A percentile compares a stretch with the other conserved stretches of the same genome.
Conservation (phyloP, 2,797 vertebrate genomes). For the Anguilla obscura region DNA sequence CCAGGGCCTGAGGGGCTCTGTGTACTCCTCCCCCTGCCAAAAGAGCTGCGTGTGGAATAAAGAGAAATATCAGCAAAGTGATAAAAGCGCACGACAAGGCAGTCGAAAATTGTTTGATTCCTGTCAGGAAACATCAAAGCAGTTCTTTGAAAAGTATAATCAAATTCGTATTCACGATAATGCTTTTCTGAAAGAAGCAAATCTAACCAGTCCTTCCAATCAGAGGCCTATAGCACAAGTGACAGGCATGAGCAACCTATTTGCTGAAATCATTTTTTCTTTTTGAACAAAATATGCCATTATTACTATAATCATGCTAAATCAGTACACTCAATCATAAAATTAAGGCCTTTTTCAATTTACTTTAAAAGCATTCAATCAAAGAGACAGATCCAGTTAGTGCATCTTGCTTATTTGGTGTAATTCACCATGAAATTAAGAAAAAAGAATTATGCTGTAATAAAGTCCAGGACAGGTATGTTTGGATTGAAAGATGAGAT, state of each 20-base stretch:
- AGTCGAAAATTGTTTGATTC: neutral
- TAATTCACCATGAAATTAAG: neutral
- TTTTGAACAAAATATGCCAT: neutral
- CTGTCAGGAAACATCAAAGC: neutral
- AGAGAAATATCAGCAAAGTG: neutral
- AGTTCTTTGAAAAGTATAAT: neutral
- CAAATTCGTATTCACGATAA: neutral
- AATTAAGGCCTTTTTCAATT: neutral
- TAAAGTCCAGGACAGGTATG: neutral
- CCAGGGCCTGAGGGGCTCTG: neutral
- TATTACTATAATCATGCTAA: neutral
- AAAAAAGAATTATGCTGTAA: neutral
- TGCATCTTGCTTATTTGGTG: neutral
- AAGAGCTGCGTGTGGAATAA: neutral
- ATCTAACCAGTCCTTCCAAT: neutral
- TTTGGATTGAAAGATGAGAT: neutral
- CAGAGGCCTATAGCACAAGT: neutral
- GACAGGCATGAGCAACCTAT: neutral
- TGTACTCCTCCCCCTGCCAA: neutral
- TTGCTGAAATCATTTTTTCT: neutral
- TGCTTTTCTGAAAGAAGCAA: neutral
- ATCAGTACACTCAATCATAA: neutral
- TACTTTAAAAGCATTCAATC: neutral
- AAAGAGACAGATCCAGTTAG: neutral
- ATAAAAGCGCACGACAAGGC: neutral